phyloP scores from a whole-genome alignment of 2,797 vertebrate genomes.

The Epinephelus malabaricus region DNA sequence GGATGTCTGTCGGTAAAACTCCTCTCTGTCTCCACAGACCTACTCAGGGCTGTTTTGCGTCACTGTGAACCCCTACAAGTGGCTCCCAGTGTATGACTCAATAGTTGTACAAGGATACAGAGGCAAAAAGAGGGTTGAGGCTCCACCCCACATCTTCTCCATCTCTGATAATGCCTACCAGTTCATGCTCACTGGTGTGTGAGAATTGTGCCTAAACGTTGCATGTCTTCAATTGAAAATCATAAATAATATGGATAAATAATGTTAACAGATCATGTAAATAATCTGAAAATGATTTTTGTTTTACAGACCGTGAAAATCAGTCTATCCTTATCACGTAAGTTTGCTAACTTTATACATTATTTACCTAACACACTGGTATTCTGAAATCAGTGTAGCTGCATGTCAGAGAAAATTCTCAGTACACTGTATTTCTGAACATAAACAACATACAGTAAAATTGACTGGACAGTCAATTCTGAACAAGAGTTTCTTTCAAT shows the following conservation, averaged over 20 bases:
- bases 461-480: neutral
- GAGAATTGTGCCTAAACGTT: slow-evolving; percentile 15
- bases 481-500: neutral
- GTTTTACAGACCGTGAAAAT: slow-evolving; percentile 91
- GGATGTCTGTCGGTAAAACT: neutral
- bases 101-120: slow-evolving; percentile 88
- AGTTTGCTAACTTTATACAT: slow-evolving; percentile 44
- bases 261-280: neutral
- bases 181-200: slow-evolving; percentile 90
- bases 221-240: neutral
- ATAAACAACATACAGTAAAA: neutral
- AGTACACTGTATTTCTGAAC: neutral
- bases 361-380: neutral
- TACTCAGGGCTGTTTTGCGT: slow-evolving; percentile 92
- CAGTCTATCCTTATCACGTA: slow-evolving; percentile 96
- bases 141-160: slow-evolving; percentile 95
- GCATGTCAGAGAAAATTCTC: neutral
- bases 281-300: slow-evolving; percentile 11
- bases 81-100: slow-evolving; percentile 92
- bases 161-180: slow-evolving; percentile 96
- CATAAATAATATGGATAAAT: too few relatives aligned
- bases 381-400: neutral
- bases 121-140: slow-evolving; percentile 93
- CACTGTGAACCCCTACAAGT: slow-evolving; percentile 93
- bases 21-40: slow-evolving; percentile 78